A percentile compares a stretch with the other conserved stretches of the same genome.
phyloP scores from a whole-genome alignment of 2,113 vertebrate genomes.

The Onychostruthus taczanowskii region DNA sequence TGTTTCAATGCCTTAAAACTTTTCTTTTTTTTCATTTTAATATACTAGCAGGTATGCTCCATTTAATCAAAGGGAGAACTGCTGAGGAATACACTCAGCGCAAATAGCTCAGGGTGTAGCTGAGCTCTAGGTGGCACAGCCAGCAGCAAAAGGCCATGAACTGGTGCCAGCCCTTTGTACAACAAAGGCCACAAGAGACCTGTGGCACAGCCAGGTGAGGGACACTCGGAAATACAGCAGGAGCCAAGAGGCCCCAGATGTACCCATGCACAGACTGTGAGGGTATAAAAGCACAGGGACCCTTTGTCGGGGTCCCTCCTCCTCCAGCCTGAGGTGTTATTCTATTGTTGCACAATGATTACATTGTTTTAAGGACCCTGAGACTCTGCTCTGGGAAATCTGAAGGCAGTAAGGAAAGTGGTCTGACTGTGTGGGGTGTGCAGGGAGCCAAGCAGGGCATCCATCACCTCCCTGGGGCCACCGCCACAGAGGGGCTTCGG shows the following conservation, averaged over 20 bases:
- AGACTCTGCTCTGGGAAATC: background rate
- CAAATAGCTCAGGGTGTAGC: background rate
- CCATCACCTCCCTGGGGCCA: fast-evolving
- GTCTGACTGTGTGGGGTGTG: background rate
- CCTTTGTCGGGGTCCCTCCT: background rate
- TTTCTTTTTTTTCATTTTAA: background rate
- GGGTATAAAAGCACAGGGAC: background rate
- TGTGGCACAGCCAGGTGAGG: background rate
- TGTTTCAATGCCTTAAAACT: background rate
- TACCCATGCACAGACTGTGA: background rate
- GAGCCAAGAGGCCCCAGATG: background rate
- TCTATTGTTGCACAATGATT: background rate
- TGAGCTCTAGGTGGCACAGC: background rate
- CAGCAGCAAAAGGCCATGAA: background rate
- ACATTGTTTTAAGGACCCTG: background rate
- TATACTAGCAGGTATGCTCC: background rate
- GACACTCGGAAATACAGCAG: background rate
- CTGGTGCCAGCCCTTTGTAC: background rate
- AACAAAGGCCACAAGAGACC: background rate
- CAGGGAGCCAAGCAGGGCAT: background rate
- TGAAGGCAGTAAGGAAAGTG: background rate
- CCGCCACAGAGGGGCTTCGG: fast-evolving
- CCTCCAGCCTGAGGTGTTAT: background rate
- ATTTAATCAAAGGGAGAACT: background rate
- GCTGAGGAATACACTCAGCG: background rate